Conservation (phyloP, 92 coral and sea anemone genomes). For the Palythoa grandis region DNA sequence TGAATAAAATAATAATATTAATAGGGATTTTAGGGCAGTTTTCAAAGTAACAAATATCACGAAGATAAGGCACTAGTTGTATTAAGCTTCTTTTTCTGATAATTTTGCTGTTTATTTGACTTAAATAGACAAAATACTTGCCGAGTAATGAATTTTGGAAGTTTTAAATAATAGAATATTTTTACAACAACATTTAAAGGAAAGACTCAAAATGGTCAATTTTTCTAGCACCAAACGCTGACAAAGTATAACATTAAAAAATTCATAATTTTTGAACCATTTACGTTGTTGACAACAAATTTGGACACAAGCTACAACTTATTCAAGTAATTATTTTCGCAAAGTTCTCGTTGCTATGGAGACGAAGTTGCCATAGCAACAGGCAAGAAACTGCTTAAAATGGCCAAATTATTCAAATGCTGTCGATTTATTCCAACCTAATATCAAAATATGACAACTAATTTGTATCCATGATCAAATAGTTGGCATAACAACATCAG, state of each 20-base stretch:
- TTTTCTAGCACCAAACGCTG: neutral
- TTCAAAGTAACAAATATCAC: too few relatives aligned
- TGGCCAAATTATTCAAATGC: constrained; percentile 11
- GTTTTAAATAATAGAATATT: neutral
- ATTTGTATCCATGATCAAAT: neutral
- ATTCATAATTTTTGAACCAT: neutral
- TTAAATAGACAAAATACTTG: too few relatives aligned
- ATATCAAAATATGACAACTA: neutral
- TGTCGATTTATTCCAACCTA: neutral
- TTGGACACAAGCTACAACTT: neutral
- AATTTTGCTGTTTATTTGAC: too few relatives aligned
- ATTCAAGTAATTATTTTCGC: neutral
- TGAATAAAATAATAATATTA: neutral
- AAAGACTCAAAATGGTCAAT: constrained; percentile 2
- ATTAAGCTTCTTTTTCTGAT: too few relatives aligned
- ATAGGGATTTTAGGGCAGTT: too few relatives aligned
- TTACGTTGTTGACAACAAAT: neutral
- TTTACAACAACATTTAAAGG: neutral
- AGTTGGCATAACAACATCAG: constrained; percentile 3
- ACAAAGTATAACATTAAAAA: neutral
- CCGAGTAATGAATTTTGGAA: neutral
- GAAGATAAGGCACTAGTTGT: too few relatives aligned
- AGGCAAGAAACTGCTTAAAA: constrained; percentile 15
- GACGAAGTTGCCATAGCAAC: constrained; percentile 11
- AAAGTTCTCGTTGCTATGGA: constrained; percentile 11